Evolutionary conservation across 2,113 vertebrate genomes (phyloP), one percentile per base, ranked within the genome.

Genomic region (Sinosuthora webbiana): DNA sequence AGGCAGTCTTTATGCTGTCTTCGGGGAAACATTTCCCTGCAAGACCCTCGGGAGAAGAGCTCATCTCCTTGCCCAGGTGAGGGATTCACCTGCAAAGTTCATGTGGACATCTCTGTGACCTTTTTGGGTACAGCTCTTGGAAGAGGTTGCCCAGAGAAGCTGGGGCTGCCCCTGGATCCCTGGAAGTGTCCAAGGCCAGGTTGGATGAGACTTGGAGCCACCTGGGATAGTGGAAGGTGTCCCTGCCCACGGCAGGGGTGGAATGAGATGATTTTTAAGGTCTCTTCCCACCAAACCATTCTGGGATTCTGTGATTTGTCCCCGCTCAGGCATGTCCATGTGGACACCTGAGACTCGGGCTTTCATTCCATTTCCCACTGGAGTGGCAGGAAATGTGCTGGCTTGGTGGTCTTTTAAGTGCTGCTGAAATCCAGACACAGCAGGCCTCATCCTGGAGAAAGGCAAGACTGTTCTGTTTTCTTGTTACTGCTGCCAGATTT

Each of bases 21-120:
- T 50, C 0, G 1, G 27, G 70, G 62, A 78, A 47, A 21, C 0
- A 11, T 64, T 70, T 59, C 35, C 35, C 21, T 60, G 64, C 25
- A 42, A 64, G 75, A 69, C 5, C 13, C 25, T 4, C 3, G 0
- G 0, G 50, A 81, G 37, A 41, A 64, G 50, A 70, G 9, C 13
- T 95, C 23, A 8, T 27, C 21, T 68, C 11, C 37, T 64, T 59
- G 68, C 18, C 9, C 33, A 11, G 23, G 18, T 9, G 39, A 57
- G 31, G 30, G 13, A 24, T 69, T 87, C 19, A 67, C 47, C 47
- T 67, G 83, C 39, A 84, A n/a, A 70, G 18, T 30, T 41, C 56
- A 5, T 1, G 5, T 1, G 5, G n/a, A 45, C 10, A 30, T 5
- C n/a, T 83, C 53, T 1, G 1, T 22, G 57, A 42, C 7, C 2